Evolutionary conservation across 2,888 invertebrate genomes (phyloP), one percentile per base, ranked within the genome.

Genomic region (Trachelus iudaicus): DNA sequence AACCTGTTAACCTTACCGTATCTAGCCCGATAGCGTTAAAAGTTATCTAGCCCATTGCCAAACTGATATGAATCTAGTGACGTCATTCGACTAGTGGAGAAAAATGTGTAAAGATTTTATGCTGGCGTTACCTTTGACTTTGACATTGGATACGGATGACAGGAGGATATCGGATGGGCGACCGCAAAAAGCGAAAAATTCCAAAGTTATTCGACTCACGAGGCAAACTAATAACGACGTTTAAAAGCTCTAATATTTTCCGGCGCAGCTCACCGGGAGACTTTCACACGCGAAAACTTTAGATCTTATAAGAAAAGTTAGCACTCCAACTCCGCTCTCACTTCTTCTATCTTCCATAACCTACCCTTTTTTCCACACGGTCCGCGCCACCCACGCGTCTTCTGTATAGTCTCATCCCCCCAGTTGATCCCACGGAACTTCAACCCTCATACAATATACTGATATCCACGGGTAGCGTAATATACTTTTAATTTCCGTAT

Each of bases 401-500:
- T 69, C 79, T 35, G 77, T 69, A 78, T 81, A 78, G 75, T 75
- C 77, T 73, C 74, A 77, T 78, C 76, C 75, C 75, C 68, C 76
- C 78, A 3, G 81, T 80, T 81, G 82, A 73, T 81, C 79, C 84
- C 76, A 76, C 71, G 71, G 13, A 31, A 34, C 71, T 34, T 33
- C 71, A 13, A 34, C 71, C 71, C 71, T 34, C 71, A 31, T 23
- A 34, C 31, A 33, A 33, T n/a, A 23, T 71, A 33, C 73, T 86
- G 88, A 87, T 87, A 89, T 89, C 9, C 56, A 23, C 56, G 23
- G 23, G 56, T 23, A 23, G 56, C 56, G 89, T 89, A 89, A 90
- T 88, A 88, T 88, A 88, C 88, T 87, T 90, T 90, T 90, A 89
- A 90, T 90, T 90, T 90, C 90, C 89, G 90, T 88, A 90, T 90